A percentile compares a stretch with the other conserved stretches of the same genome.
phyloP scores from a whole-genome alignment of 2,797 vertebrate species.

The Sandelia bainsii region DNA sequence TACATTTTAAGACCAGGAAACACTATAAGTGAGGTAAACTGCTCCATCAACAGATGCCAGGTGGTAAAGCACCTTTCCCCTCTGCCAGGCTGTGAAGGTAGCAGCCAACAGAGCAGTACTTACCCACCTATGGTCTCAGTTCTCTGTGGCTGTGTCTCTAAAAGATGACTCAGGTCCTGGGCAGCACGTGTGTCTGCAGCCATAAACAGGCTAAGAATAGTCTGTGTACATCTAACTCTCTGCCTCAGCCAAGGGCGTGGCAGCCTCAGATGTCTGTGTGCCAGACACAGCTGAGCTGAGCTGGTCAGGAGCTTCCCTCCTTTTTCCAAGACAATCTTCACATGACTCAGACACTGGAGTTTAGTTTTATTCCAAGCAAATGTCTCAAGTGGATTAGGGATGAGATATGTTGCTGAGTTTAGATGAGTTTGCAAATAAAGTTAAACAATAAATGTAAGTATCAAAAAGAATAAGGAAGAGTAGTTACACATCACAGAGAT shows the following conservation, averaged over 20 bases:
- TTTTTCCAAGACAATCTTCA: constrained; percentile 47
- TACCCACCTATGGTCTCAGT: constrained; percentile 41
- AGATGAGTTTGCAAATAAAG: constrained; percentile 21
- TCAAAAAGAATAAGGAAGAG: background rate
- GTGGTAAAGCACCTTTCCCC: constrained; percentile 73
- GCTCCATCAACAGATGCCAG: constrained; percentile 60
- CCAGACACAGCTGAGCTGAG: constrained; percentile 48
- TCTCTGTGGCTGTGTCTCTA: constrained; percentile 20
- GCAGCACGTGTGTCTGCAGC: constrained; percentile 51
- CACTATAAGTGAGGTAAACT: constrained; percentile 64
- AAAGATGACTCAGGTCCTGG: constrained; percentile 44
- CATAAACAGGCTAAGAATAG: constrained; percentile 68
- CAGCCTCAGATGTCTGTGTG: constrained; percentile 37
- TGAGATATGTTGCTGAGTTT: constrained; percentile 29
- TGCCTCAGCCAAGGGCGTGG: constrained; percentile 51
- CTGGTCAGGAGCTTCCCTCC: constrained; percentile 37
- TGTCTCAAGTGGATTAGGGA: constrained; percentile 26
- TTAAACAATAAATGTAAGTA: constrained; percentile 5
- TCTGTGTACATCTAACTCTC: constrained; percentile 32
- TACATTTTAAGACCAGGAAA: constrained; percentile 64
- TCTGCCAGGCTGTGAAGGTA: constrained; percentile 40
- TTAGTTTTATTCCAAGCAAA: constrained; percentile 38
- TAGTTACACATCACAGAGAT: background rate
- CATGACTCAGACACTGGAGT: constrained; percentile 51
- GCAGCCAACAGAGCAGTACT: constrained; percentile 39